phyloP scores from a whole-genome alignment of 1,140 invertebrate genomes.

The Drosophila pruinosa region DNA sequence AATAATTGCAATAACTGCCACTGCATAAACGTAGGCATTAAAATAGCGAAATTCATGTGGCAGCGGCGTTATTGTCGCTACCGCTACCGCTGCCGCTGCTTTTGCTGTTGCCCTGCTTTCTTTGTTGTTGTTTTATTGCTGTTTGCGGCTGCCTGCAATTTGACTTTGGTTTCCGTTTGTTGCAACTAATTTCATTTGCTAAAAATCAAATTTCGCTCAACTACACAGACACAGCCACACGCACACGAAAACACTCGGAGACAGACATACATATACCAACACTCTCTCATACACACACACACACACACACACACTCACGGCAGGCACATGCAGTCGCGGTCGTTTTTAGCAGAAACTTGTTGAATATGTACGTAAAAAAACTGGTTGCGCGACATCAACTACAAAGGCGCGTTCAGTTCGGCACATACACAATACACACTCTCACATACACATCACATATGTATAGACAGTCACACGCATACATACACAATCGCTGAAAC shows the following conservation, averaged over 20 bases:
- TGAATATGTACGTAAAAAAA: conserved; percentile 58
- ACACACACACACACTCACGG: no score
- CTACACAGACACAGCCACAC: conserved; percentile 28
- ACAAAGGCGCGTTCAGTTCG: conserved; percentile 42
- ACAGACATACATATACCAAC: conserved; percentile 7
- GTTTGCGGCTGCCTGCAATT: conserved; percentile 40
- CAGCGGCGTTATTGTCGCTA: not conserved
- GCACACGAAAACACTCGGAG: conserved; percentile 15
- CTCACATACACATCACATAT: conserved; percentile 10
- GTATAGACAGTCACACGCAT: not conserved
- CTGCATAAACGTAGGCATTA: conserved; percentile 27
- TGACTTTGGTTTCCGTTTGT: conserved; percentile 48
- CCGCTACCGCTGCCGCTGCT: not conserved
- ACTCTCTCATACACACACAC: conserved; percentile 1
- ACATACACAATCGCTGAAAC: conserved; percentile 11
- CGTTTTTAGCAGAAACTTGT: conserved; percentile 62
- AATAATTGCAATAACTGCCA: conserved; percentile 1
- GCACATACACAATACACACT: conserved; percentile 30
- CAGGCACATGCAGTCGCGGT: conserved; percentile 26
- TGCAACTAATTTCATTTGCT: conserved; percentile 54
- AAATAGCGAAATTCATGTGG: conserved; percentile 14
- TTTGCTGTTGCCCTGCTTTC: conserved; percentile 26
- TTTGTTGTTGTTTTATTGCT: conserved; percentile 22
- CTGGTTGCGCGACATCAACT: conserved; percentile 52
- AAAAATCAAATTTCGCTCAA: conserved; percentile 53